Conservation (phyloP, 37 sponge, comb jelly and placozoan species). For the Corticium candelabrum region DNA sequence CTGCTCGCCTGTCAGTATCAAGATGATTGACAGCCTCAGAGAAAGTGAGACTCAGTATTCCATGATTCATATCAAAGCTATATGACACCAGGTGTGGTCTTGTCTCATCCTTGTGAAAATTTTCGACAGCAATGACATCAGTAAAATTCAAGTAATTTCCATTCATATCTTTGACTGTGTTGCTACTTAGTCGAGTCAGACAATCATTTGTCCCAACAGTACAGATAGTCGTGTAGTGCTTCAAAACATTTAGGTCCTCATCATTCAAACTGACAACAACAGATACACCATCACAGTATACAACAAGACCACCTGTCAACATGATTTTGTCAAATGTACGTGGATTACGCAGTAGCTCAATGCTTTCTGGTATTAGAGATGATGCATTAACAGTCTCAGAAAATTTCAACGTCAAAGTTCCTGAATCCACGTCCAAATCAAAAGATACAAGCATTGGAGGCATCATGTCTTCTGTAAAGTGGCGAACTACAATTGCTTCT, state of each 20-base stretch:
- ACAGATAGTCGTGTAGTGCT: slow-evolving; percentile 27
- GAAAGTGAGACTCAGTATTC: slow-evolving; percentile 63
- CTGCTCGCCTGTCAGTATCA: not conserved
- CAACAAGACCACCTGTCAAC: slow-evolving; percentile 65
- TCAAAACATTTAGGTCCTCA: slow-evolving; percentile 58
- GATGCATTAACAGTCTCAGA: slow-evolving; percentile 70
- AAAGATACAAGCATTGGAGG: slow-evolving; percentile 42
- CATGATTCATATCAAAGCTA: slow-evolving; percentile 59
- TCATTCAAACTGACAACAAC: slow-evolving; percentile 57
- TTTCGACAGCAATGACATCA: not conserved
- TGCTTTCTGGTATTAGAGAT: slow-evolving; percentile 15
- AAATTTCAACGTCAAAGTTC: slow-evolving; percentile 64
- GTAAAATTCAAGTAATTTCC: slow-evolving; percentile 26
- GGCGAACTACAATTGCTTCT: slow-evolving; percentile 26
- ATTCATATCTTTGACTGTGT: slow-evolving; percentile 56
- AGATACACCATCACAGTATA: slow-evolving; percentile 44
- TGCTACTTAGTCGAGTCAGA: slow-evolving; percentile 14
- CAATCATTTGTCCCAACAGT: slow-evolving; percentile 20
- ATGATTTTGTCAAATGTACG: slow-evolving; percentile 24
- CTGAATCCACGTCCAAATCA: slow-evolving; percentile 63
- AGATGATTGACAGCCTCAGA: slow-evolving; percentile 43
- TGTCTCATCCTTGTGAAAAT: slow-evolving; percentile 37
- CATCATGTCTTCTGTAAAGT: slow-evolving; percentile 36
- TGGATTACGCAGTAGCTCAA: not conserved
- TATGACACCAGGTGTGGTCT: slow-evolving; percentile 61